Evolutionary conservation across 2,113 vertebrate genomes (phyloP).

Genomic region (Dasyprocta punctata): DNA sequence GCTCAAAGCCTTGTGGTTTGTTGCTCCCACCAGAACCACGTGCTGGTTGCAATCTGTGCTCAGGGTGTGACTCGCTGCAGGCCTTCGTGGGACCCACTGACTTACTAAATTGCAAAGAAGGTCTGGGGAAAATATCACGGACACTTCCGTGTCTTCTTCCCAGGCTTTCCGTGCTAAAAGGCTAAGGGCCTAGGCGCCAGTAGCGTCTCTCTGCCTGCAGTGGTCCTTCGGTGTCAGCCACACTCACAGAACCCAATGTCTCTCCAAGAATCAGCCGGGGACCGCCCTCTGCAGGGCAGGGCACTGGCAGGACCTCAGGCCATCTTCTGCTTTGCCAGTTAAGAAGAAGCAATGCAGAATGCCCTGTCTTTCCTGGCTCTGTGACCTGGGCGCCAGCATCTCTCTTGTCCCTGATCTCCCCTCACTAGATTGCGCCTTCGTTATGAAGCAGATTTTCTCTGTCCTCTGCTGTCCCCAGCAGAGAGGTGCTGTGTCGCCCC

Average conservation of each 20-base stretch:
- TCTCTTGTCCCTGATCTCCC: neutral
- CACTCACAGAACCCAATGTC: neutral
- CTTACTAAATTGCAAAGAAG: neutral
- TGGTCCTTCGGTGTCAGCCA: neutral
- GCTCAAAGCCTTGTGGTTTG: no score
- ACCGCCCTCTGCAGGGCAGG: neutral
- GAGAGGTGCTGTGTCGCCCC: neutral
- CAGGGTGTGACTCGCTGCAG: neutral
- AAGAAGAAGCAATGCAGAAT: neutral
- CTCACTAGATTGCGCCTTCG: neutral
- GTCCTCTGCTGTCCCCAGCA: no score
- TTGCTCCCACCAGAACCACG: neutral
- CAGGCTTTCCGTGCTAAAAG: neutral
- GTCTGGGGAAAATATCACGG: neutral
- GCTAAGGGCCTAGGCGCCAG: fast-evolving
- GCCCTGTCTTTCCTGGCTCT: neutral
- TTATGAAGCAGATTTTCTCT: neutral
- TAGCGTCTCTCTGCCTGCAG: neutral
- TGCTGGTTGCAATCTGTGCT: neutral
- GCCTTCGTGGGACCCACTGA: neutral
- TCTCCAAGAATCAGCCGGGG: neutral
- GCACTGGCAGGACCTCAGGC: neutral
- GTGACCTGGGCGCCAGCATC: neutral
- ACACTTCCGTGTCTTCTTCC: neutral
- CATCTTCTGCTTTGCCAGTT: neutral